phyloP scores from a whole-genome alignment of 2,888 invertebrate species.

The Myopa testacea region DNA sequence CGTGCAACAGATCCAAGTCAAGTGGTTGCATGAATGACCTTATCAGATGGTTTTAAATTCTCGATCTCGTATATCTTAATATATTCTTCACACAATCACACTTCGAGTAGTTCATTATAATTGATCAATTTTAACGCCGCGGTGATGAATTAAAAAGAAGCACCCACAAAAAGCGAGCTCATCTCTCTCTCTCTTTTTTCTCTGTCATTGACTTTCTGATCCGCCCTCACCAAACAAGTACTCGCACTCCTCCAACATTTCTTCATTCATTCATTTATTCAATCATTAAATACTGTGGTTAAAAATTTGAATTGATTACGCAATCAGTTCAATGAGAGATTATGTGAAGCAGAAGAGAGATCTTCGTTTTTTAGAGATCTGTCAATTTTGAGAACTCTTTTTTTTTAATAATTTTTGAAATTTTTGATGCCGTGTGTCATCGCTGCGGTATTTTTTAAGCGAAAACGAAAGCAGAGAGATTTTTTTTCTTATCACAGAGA shows the following conservation, averaged over 20 bases:
- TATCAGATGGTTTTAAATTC: background rate
- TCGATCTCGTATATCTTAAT: conserved; percentile 12
- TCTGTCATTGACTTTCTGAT: background rate
- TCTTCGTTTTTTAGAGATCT: background rate
- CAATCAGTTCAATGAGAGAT: background rate
- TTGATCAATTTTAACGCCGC: conserved; percentile 7
- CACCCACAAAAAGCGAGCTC: background rate
- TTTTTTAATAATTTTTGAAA: too few species aligned
- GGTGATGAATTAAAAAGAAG: background rate
- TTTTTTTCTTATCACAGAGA: too few species aligned
- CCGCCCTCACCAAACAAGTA: background rate
- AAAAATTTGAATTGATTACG: background rate
- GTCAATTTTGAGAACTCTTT: too few species aligned
- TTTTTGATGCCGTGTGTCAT: too few species aligned
- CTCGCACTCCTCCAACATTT: background rate
- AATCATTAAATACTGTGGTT: background rate
- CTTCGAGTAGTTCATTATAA: background rate
- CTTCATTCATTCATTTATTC: background rate
- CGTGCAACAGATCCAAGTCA: background rate
- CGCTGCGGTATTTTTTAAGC: too few species aligned
- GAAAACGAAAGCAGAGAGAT: too few species aligned
- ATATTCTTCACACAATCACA: background rate
- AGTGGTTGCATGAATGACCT: background rate
- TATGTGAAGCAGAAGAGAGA: background rate
- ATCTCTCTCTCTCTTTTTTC: background rate